Percentiles rank a stretch among this genome's conserved stretches.
Evolutionary conservation across 2,888 invertebrate genomes (phyloP).

Genomic region (Nasonovia ribisnigri): DNA sequence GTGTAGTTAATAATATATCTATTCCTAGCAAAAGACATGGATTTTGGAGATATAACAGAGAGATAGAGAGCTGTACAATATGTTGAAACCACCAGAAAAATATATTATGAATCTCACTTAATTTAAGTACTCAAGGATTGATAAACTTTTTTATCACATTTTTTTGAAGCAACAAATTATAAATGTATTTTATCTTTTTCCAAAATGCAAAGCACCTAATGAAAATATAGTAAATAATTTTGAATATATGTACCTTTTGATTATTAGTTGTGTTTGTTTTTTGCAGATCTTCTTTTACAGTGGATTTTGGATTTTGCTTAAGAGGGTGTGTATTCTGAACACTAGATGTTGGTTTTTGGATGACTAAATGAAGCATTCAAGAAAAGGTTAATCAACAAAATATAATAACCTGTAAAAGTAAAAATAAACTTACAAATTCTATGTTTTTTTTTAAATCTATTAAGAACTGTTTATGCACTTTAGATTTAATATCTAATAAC

Average conservation of each 20-base stretch:
- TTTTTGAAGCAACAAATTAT: background rate
- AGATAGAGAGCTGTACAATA: too few species aligned
- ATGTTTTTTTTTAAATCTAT: slow-evolving; percentile 74
- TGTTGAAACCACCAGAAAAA: too few species aligned
- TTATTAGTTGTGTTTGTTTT: background rate
- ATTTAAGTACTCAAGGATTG: background rate
- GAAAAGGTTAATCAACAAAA: background rate
- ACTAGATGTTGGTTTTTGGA: slow-evolving; percentile 26
- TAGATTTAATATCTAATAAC: slow-evolving; percentile 78
- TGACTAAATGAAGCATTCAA: background rate
- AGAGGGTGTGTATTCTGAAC: background rate
- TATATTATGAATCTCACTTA: background rate
- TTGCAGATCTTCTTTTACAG: background rate
- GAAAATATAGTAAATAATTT: background rate
- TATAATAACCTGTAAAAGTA: background rate
- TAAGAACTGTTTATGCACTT: slow-evolving; percentile 78
- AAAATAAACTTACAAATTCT: slow-evolving; percentile 66
- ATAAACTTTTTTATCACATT: background rate
- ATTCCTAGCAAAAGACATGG: too few species aligned
- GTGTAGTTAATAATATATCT: too few species aligned
- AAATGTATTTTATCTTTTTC: too few species aligned
- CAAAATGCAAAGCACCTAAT: too few species aligned
- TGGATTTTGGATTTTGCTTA: background rate
- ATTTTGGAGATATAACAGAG: too few species aligned
- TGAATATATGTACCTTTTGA: slow-evolving; percentile 20